Evolutionary conservation across 2,113 vertebrate genomes (phyloP), one percentile per base, ranked within the genome.

Genomic region (Mustela lutreola): DNA sequence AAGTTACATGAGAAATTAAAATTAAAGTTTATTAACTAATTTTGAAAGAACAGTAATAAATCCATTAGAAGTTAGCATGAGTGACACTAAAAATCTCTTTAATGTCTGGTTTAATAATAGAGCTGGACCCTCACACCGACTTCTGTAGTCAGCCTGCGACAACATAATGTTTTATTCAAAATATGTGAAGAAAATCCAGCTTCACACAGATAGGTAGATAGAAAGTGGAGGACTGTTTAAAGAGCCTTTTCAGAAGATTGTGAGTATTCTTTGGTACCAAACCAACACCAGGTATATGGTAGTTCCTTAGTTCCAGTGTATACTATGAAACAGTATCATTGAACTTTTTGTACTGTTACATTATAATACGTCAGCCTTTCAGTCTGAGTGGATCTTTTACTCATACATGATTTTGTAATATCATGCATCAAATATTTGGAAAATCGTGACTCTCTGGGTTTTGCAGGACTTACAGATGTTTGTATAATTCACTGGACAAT

Each of bases 1-100:
- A 85, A 76, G 78, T 80, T 86, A 71, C 65, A 18, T 50, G 70
- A 90, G 93, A 82, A 92, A 89, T 97, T 94, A 92, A 71, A 79
- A 70, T 67, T 89, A 31, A 81, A 81, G 9, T 79, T 79, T 53
- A 83, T 75, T 93, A 67, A 83, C 50, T 96, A 83, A 84, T 36
- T 75, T 75, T 75, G n/a, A 71, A 91, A 75, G 45, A 15, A 50
- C 22, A n/a, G 24, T 50, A 92, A 89, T 89, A 83, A 85, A 50
- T 22, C 50, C 42, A 95, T 85, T 67, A 93, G n/a, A 86, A 70
- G 50, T 81, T 81, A 81, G 11, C 50, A 58, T 87, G 92, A 80
- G 73, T 73, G 85, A 33, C 24, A n/a, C 7, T 76, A 76, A 76
- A 86, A 31, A 90, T 73, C 36, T 84, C 16, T 93, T 78, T 79